A percentile compares a stretch with the other conserved stretches of the same genome.
These are phyloP conservation scores for Gymnorhina tibicen DNA, from an alignment of 2,113 vertebrate species.

Conservation along the genomic window DNA sequence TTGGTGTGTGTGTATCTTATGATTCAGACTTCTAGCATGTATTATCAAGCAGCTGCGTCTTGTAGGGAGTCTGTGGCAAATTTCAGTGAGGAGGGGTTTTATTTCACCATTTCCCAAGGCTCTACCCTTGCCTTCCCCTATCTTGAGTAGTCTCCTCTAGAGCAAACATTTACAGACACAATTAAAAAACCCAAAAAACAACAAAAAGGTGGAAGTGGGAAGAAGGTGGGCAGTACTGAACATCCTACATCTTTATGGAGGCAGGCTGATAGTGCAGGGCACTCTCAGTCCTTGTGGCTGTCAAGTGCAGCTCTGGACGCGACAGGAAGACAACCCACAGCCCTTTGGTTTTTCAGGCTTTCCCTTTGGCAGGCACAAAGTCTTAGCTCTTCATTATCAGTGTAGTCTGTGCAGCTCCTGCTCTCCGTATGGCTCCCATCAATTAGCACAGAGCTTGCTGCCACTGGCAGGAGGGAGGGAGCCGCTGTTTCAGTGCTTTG, in stretches of 20 bases:
- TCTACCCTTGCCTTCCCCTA: not conserved
- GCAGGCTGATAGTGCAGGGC: not conserved
- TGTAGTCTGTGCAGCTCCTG: not conserved
- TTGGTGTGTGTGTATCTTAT: not conserved
- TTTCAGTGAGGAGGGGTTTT: not conserved
- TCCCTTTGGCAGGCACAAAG: not conserved
- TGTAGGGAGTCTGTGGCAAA: not conserved
- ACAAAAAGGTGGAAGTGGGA: not conserved
- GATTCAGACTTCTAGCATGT: not conserved
- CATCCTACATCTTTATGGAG: not conserved
- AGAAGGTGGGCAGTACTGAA: not conserved
- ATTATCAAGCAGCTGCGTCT: not conserved
- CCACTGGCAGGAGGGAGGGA: not conserved
- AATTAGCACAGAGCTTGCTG: not conserved
- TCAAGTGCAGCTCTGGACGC: accelerated
- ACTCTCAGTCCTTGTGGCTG: not conserved
- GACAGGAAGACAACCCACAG: not conserved
- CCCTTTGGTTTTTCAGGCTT: not conserved
- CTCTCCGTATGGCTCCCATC: accelerated
- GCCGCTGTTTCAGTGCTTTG: not conserved
- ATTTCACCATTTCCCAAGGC: not conserved
- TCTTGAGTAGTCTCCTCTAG: not conserved
- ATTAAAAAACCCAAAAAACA: not conserved
- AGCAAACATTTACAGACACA: not conserved
- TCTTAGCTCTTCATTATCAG: not conserved